Base-by-base conservation (phyloP, 2,797 vertebrate genomes). In the Chanos chanos region DNA sequence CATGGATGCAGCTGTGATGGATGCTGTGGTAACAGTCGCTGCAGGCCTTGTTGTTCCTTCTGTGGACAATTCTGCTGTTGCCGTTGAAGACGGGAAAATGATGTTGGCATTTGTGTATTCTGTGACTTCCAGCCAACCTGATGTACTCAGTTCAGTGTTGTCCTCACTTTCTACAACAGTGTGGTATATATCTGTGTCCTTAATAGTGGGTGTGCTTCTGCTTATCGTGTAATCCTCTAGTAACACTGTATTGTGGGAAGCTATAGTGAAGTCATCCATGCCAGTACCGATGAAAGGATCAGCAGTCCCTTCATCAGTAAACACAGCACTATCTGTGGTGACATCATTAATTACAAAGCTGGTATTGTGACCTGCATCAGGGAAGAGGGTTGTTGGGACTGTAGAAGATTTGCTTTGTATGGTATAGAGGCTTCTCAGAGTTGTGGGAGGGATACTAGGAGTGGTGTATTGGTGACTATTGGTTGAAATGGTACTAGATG, bases 41-140 rank as follows among this genome's bases (percentile, higher is more conserved):
- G 41, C 18, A 10, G 12, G 27, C 10, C 13, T 15, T 24, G 30
- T 1, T 0, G 1, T 34, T 15, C 65, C 59, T 24, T 49, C 13
- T 21, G 68, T 73, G 4, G 63, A 18, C 16, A 55, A 45, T 7
- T 64, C 6, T 6, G 49, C 19, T 37, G 33, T 48, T 25, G 30
- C 55, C 5, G 39, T 8, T 30, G 51, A 64, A 4, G 49, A 28
- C 7, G 53, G 27, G 37, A 70, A 24, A 7, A 66, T 51, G 8
- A 54, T 1, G 7, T 24, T 71, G 8, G 72, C 64, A 1, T 74
- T 74, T 52, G 84, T 82, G 72, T 89, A 85, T 24, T 86, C 84
- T 19, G 87, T 81, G 2, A 88, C 77, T 68, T 86, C 79, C 5
- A 72, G 30, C 77, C 81, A 81, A 1, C 76, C 70, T 4, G 79